Conservation (phyloP, 2,797 vertebrate species). For the Ficedula albicollis region DNA sequence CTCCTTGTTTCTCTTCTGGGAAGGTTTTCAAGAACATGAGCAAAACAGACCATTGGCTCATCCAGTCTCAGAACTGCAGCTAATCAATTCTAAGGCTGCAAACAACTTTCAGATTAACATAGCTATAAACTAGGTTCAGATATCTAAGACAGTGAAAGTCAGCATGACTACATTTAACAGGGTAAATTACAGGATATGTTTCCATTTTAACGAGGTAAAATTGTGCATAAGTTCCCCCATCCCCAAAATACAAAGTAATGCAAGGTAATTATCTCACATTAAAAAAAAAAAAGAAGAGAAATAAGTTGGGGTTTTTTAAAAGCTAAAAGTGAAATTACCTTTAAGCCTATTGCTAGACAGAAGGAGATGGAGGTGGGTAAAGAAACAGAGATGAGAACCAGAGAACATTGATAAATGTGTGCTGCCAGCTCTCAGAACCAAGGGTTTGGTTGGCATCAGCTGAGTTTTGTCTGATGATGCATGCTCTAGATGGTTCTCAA, state of each 20-base stretch:
- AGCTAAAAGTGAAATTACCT: slow-evolving; percentile 2
- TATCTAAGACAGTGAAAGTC: neutral
- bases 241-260: slow-evolving; percentile 2
- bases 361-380: neutral
- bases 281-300: slow-evolving; percentile 36
- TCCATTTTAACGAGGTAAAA: slow-evolving; percentile 56
- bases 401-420: neutral
- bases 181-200: neutral
- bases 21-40: neutral
- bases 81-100: neutral
- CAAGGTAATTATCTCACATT: slow-evolving; percentile 25
- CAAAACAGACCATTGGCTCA: neutral
- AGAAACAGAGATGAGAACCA: slow-evolving; percentile 2
- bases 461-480: neutral
- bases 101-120: neutral
- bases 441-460: neutral
- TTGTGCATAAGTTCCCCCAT: neutral
- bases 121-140: neutral
- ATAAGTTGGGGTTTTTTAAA: slow-evolving; percentile 21
- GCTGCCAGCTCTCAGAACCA: neutral
- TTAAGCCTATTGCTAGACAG: neutral
- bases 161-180: slow-evolving; percentile 3
- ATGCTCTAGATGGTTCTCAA: neutral
- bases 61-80: neutral
- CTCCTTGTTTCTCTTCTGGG: neutral